These are phyloP conservation scores for Callipepla californica DNA, from an alignment of 2,113 vertebrate genomes.

Conservation along the genomic window DNA sequence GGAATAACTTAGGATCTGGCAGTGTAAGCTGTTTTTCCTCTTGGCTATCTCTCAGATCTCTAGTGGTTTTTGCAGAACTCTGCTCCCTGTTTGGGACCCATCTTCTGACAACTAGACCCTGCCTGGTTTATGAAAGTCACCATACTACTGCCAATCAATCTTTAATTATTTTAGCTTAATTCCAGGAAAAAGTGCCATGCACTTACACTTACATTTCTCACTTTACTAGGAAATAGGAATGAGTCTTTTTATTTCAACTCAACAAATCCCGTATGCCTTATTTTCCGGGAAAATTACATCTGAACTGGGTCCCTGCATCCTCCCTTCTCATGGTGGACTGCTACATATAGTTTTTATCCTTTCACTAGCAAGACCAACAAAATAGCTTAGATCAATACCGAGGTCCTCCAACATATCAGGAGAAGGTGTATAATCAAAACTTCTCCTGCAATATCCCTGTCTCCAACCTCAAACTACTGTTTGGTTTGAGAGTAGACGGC, in stretches of 20 bases:
- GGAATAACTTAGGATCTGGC: slow-evolving; percentile 78
- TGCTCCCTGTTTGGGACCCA: slow-evolving; percentile 52
- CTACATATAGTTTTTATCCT: background rate
- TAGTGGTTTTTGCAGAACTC: slow-evolving; percentile 58
- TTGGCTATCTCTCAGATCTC: slow-evolving; percentile 78
- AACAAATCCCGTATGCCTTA: background rate
- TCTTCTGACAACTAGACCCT: slow-evolving; percentile 27
- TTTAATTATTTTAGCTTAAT: background rate
- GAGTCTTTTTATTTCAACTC: background rate
- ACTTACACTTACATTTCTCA: background rate
- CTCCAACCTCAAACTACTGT: background rate
- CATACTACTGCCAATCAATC: background rate
- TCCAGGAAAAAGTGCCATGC: background rate
- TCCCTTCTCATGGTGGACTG: background rate
- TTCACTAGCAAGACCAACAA: background rate
- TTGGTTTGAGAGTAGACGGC: background rate
- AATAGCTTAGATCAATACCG: background rate
- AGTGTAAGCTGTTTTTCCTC: slow-evolving; percentile 77
- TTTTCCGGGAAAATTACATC: background rate
- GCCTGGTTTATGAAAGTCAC: slow-evolving; percentile 14
- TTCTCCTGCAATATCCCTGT: background rate
- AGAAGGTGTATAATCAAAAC: background rate
- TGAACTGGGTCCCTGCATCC: background rate
- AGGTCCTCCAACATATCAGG: background rate
- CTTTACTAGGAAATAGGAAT: background rate